phyloP scores from a whole-genome alignment of 2,113 vertebrate species.

The Paratilapia polleni region DNA sequence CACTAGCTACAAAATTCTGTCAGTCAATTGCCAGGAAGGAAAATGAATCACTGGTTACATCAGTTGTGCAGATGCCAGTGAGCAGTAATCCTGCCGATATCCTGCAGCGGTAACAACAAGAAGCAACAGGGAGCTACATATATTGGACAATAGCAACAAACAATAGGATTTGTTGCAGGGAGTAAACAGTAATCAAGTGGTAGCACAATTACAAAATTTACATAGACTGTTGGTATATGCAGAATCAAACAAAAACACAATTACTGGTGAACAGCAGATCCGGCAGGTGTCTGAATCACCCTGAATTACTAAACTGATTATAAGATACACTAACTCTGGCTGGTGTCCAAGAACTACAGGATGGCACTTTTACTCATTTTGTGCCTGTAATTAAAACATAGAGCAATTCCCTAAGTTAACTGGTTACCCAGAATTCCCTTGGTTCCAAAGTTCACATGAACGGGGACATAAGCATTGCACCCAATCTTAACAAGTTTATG shows the following conservation, averaged over 20 bases:
- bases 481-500: neutral
- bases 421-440: neutral
- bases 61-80: conserved; percentile 56
- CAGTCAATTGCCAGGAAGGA: conserved; percentile 25
- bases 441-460: neutral
- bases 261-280: neutral
- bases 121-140: conserved; percentile 30
- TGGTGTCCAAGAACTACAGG: neutral
- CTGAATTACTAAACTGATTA: neutral
- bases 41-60: conserved; percentile 48
- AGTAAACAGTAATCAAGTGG: conserved; percentile 20
- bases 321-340: neutral
- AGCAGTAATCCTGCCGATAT: conserved; percentile 34
- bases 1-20: conserved; percentile 43
- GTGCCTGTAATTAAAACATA: neutral
- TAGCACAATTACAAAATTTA: conserved; percentile 13
- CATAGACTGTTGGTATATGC: neutral
- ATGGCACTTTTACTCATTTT: neutral
- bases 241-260: conserved; percentile 23
- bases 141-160: conserved; percentile 41
- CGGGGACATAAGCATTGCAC: neutral
- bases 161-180: conserved; percentile 30
- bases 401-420: neutral
- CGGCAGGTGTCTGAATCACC: neutral
- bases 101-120: conserved; percentile 36